These are phyloP conservation scores for Tromatobia lineatoria DNA, from an alignment of 2,888 invertebrate genomes.

Conservation along the genomic window DNA sequence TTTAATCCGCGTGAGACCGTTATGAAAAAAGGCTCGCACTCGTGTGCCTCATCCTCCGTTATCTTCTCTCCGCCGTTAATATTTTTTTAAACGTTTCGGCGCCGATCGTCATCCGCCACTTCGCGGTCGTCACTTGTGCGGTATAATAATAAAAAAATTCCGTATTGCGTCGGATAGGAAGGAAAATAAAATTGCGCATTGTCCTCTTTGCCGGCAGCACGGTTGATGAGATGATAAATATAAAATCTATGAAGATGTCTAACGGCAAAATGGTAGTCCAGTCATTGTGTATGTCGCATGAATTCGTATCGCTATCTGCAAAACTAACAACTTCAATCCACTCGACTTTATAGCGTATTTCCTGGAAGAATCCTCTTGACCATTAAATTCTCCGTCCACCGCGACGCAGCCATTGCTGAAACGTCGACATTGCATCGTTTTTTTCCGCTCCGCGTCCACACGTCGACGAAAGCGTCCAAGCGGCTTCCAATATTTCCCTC, in stretches of 20 bases:
- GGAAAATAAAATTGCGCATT: conserved; percentile 76
- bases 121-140: conserved; percentile 37
- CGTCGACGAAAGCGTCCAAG: conserved; percentile 71
- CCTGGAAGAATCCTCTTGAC: conserved; percentile 26
- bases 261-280: conserved; percentile 51
- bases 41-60: conserved; percentile 27
- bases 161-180: conserved; percentile 67
- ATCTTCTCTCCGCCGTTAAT: conserved; percentile 65
- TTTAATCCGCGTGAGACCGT: conserved; percentile 75
- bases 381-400: conserved; percentile 27
- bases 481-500: conserved; percentile 48
- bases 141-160: conserved; percentile 14
- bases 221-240: conserved; percentile 49
- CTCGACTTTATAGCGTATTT: conserved; percentile 33
- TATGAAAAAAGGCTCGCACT: conserved; percentile 46
- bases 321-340: background rate
- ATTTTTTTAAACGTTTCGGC: conserved; percentile 70
- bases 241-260: conserved; percentile 59
- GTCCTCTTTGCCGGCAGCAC: background rate
- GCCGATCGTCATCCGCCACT: conserved; percentile 43
- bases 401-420: conserved; percentile 37
- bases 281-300: background rate
- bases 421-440: conserved; percentile 35
- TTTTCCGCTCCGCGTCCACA: conserved; percentile 32
- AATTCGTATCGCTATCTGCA: conserved; percentile 1